Evolutionary conservation across 2,113 vertebrate genomes (phyloP).

Genomic region (Odocoileus virginianus): DNA sequence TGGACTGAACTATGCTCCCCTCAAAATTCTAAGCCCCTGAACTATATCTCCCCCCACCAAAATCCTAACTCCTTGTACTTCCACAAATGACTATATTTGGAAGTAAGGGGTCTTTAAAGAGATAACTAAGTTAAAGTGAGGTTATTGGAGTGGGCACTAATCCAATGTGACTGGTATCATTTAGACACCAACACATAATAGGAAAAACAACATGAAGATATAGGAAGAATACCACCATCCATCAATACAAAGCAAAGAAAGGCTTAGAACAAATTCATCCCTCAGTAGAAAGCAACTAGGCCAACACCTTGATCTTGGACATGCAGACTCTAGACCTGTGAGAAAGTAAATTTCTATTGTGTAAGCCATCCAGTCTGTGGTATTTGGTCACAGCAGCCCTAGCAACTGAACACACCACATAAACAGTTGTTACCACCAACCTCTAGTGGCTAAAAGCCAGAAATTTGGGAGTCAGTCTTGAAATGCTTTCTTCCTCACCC

Average conservation of each 20-base stretch:
- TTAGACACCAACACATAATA: not conserved
- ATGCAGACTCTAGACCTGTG: not conserved
- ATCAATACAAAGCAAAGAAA: not conserved
- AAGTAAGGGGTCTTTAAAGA: not conserved
- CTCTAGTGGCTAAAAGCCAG: not conserved
- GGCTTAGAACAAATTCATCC: not conserved
- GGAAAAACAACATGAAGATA: not conserved
- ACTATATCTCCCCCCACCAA: fast-evolving
- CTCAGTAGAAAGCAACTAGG: not conserved
- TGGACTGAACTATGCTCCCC: not conserved
- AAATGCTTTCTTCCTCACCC: not conserved
- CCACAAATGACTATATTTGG: not conserved
- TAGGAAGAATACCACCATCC: not conserved
- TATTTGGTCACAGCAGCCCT: not conserved
- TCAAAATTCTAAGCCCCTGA: not conserved
- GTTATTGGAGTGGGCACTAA: not conserved
- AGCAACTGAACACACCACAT: not conserved
- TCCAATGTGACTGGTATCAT: not conserved
- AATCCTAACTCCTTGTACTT: not conserved
- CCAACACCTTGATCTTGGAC: not conserved
- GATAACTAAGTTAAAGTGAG: not conserved
- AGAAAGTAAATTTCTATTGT: not conserved
- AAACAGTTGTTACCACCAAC: not conserved
- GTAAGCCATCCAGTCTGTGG: not conserved
- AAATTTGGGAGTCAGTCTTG: not conserved